phyloP scores from a whole-genome alignment of 2,797 vertebrate genomes.

The Hapalemur alaotrensis region DNA sequence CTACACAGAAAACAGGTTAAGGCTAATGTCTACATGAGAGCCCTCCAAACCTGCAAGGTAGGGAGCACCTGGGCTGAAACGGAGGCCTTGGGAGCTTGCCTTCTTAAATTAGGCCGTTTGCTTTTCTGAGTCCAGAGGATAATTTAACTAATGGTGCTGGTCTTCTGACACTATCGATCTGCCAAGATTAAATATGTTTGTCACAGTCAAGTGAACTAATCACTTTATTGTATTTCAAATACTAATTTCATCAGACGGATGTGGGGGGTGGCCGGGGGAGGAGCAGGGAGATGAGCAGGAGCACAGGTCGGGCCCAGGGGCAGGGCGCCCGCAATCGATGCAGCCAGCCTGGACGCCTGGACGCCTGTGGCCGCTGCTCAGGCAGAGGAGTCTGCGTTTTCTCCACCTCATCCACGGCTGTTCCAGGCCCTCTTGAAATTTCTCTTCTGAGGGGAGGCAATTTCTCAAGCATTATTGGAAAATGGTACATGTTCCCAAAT shows the following conservation, averaged over 20 bases:
- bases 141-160: conserved; percentile 76
- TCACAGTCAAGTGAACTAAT: conserved; percentile 81
- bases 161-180: conserved; percentile 77
- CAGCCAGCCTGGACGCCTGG: neutral
- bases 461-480: conserved; percentile 76
- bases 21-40: neutral
- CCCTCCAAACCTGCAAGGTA: neutral
- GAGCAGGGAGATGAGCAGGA: neutral
- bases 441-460: conserved; percentile 58
- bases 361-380: neutral
- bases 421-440: conserved; percentile 48
- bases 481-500: conserved; percentile 72
- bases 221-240: conserved; percentile 80
- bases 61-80: neutral
- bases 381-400: conserved; percentile 28
- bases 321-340: neutral
- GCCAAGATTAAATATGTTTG: conserved; percentile 79
- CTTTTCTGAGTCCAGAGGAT: conserved; percentile 66
- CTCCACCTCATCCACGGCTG: neutral
- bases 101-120: conserved; percentile 70
- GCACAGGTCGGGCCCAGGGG: neutral
- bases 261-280: neutral
- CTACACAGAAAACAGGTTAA: neutral
- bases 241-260: conserved; percentile 79
- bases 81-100: conserved; percentile 40